Conservation (phyloP, 2,797 vertebrate genomes). For the Propithecus perrieri region DNA sequence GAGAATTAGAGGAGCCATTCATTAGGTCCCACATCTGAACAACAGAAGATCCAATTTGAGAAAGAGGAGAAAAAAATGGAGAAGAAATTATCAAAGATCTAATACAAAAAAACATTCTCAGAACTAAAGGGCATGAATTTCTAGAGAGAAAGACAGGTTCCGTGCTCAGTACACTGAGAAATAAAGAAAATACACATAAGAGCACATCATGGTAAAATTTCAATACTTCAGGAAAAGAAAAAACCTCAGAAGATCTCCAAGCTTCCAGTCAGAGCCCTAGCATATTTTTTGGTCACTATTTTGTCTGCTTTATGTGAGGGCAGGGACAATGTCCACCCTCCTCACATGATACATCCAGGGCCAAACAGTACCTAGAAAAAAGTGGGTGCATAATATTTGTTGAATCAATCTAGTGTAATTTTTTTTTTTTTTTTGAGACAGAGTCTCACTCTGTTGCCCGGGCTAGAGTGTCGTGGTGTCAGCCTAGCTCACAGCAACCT, state of each 20-base stretch:
- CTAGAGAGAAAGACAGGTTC: not conserved
- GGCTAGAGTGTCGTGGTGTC: too few species aligned
- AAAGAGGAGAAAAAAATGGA: not conserved
- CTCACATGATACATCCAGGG: not conserved
- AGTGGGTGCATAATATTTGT: too few species aligned
- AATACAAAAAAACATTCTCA: conserved; percentile 19
- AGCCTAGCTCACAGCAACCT: too few species aligned
- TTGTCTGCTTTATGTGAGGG: not conserved
- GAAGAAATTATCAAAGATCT: not conserved
- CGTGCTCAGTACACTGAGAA: not conserved
- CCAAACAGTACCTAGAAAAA: not conserved
- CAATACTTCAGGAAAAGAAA: not conserved
- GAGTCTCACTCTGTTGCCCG: too few species aligned
- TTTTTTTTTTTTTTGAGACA: not conserved
- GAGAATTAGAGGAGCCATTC: not conserved
- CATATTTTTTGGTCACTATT: not conserved
- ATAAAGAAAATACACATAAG: not conserved
- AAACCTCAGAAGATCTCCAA: not conserved
- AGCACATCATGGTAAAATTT: not conserved
- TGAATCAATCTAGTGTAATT: not conserved
- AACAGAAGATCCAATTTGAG: not conserved
- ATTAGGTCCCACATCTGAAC: not conserved
- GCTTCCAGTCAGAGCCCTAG: not conserved
- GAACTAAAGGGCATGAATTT: not conserved
- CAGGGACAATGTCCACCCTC: not conserved